Evolutionary conservation across 2,888 invertebrate species (phyloP).

Genomic region (Amphiduros pacificus): DNA sequence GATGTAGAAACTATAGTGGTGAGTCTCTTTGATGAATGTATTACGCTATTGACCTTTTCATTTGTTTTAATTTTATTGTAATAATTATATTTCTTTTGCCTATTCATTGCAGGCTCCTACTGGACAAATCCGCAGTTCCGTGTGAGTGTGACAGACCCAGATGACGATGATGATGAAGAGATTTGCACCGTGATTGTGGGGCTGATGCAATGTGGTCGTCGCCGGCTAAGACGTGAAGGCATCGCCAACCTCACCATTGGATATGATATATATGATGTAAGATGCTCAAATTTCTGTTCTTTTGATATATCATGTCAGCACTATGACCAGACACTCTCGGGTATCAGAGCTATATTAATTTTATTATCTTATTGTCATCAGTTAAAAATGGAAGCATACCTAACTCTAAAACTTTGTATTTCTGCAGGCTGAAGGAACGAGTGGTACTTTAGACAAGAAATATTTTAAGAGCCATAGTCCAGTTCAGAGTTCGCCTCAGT

Average conservation of each 20-base stretch:
- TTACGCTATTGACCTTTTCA: neutral
- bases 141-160: conserved; percentile 52
- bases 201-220: conserved; percentile 94
- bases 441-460: conserved; percentile 14
- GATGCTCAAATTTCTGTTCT: neutral
- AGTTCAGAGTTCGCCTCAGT: conserved; percentile 54
- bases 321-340: too few species aligned
- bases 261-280: conserved; percentile 28
- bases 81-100: neutral
- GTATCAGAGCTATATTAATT: too few species aligned
- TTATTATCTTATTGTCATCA: too few species aligned
- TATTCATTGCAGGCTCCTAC: conserved; percentile 44
- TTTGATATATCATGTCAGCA: neutral
- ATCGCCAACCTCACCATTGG: conserved; percentile 30
- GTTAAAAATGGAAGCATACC: too few species aligned
- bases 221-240: conserved; percentile 57
- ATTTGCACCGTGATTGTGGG: conserved; percentile 93
- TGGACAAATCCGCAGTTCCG: conserved; percentile 57
- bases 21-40: neutral
- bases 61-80: neutral
- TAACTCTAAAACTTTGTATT: too few species aligned
- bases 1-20: conserved; percentile 78
- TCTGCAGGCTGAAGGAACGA: too few species aligned
- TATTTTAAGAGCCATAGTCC: conserved; percentile 18
- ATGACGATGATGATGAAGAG: conserved; percentile 73